Base-by-base conservation (phyloP, 2,888 invertebrate species). In the Branchellion lobata region DNA sequence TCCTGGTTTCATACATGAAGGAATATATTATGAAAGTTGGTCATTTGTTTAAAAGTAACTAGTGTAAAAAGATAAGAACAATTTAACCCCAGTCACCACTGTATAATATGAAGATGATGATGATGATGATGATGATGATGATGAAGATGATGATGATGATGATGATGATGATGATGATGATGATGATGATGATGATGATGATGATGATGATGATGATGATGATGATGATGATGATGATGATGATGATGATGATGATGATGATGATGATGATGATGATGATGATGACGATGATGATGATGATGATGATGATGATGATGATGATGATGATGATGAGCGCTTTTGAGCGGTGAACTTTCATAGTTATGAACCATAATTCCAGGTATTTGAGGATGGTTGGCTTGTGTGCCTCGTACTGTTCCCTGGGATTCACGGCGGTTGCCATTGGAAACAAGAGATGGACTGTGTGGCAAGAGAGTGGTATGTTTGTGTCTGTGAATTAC, bases 321-420 rank as follows among this genome's bases (percentile, higher is more conserved):
- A 11, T 65, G 65, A 11, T 65, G 65, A 11, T 65, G 65, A 1
- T 75, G 24, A 21, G 14, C 36, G 34, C n/a, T 21, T 11, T 71
- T 8, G 31, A 27, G 5, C 8, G n/a, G 11, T 27, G 3, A 5
- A n/a, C 34, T 11, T 2, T 36, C 21, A 1, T 72, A 14, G n/a
- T 34, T 11, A 36, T 21, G n/a, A 29, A 8, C 40, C 34, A 73
- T 73, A 33, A 36, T 73, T 73, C 36, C 47, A 75, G 79, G 27
- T 79, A 31, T 14, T 40, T 79, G 5, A 31, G 80, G 8, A 51
- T 78, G 40, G 78, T 80, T 14, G 80, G 78, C 11, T 78, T 80
- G 40, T 80, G 78, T 47, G 40, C 80, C 5, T 51, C 80, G 31
- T 78, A 79, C 78, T 78, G 78, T 5, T 80, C 80, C 27, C 80